Evolutionary conservation across 2,888 invertebrate species (phyloP).

Genomic region (Dryococelus australis): DNA sequence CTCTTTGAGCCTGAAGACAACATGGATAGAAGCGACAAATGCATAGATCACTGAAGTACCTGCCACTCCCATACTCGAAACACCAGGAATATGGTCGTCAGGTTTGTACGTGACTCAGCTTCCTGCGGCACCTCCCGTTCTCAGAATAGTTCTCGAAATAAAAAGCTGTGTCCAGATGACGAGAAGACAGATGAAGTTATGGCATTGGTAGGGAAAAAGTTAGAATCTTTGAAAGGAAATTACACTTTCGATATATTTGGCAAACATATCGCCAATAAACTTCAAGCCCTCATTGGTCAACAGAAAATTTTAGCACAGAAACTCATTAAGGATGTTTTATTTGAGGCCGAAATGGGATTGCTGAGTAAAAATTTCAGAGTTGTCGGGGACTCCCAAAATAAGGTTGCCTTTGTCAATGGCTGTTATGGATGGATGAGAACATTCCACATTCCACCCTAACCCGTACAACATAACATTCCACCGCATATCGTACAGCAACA

Average conservation of each 20-base stretch:
- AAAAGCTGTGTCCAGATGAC: background rate
- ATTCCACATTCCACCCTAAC: background rate
- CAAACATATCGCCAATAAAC: background rate
- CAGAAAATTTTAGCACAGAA: background rate
- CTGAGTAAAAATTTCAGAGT: background rate
- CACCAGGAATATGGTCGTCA: background rate
- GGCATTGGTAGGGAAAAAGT: background rate
- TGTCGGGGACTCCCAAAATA: background rate
- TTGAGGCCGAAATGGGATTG: background rate
- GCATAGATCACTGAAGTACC: background rate
- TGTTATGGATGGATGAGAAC: background rate
- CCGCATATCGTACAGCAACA: background rate
- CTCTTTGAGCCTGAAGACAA: background rate
- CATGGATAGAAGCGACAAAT: background rate
- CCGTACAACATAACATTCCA: background rate
- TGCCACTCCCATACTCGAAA: background rate
- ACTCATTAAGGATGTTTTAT: background rate
- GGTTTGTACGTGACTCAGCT: background rate
- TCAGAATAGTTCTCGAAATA: background rate
- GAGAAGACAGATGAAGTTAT: conserved; percentile 4
- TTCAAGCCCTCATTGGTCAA: too few species aligned
- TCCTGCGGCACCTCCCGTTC: background rate
- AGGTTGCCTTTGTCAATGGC: background rate
- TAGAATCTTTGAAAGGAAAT: background rate
- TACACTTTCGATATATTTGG: background rate